phyloP scores from a whole-genome alignment of 2,797 vertebrate species.

The Mus minutoides region DNA sequence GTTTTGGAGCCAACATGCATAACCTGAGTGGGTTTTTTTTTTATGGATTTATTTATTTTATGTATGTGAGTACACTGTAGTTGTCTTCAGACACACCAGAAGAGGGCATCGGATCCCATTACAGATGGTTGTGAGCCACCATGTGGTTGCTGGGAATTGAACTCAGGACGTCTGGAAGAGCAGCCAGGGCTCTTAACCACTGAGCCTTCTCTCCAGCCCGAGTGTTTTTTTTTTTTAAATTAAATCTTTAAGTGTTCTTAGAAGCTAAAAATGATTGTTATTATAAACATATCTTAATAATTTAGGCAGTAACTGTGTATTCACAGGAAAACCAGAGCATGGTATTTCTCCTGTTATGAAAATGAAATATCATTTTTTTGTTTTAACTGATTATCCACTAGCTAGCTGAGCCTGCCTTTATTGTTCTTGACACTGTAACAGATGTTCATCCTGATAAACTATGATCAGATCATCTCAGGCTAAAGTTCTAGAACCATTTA shows the following conservation, averaged over 20 bases:
- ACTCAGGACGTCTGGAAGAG: too few species aligned
- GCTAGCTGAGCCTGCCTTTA: background rate
- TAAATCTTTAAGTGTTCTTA: background rate
- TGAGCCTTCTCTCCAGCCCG: too few species aligned
- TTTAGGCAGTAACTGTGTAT: background rate
- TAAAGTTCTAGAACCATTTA: slow-evolving; percentile 63
- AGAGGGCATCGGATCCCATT: too few species aligned
- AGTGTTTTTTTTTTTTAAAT: background rate
- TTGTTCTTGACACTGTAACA: slow-evolving; percentile 4
- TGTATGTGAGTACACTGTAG: too few species aligned
- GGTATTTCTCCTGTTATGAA: background rate
- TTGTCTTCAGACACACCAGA: too few species aligned
- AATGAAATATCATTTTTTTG: background rate
- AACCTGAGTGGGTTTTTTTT: background rate
- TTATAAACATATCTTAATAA: slow-evolving; percentile 2
- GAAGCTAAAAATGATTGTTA: slow-evolving; percentile 10
- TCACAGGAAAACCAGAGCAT: background rate
- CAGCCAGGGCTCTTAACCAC: too few species aligned
- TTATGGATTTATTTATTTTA: too few species aligned
- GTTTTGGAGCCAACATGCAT: background rate
- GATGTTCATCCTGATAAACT: slow-evolving; percentile 47
- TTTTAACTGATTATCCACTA: background rate
- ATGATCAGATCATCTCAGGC: slow-evolving; percentile 65
- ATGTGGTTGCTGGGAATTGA: too few species aligned
- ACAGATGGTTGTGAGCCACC: too few species aligned